phyloP scores from a whole-genome alignment of 2,888 invertebrate genomes.

The Thereva nobilitata region DNA sequence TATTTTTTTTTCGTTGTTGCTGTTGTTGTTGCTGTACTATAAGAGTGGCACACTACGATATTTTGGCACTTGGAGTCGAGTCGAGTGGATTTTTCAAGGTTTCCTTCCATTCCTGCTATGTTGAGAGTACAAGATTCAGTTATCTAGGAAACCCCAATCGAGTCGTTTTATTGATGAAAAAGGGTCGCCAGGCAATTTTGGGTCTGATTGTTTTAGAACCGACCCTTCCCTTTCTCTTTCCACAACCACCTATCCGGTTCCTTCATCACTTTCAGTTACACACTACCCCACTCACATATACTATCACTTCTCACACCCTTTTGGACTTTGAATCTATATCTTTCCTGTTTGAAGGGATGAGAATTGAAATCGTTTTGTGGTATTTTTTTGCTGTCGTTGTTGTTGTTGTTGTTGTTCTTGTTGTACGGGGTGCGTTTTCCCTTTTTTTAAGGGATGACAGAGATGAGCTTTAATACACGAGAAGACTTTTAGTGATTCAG shows the following conservation, averaged over 20 bases:
- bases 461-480: constrained; percentile 22
- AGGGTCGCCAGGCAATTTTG: constrained; percentile 19
- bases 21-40: too few species aligned
- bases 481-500: constrained; percentile 27
- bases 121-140: not conserved
- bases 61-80: too few species aligned
- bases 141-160: constrained; percentile 6
- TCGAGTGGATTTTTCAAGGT: constrained; percentile 5
- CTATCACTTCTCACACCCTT: too few species aligned
- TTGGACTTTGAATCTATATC: too few species aligned
- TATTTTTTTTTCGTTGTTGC: too few species aligned
- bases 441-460: not conserved
- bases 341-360: not conserved
- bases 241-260: too few species aligned
- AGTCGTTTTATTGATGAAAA: constrained; percentile 10
- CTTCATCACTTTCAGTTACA: too few species aligned
- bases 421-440: too few species aligned
- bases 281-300: too few species aligned
- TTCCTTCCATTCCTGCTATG: not conserved
- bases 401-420: too few species aligned
- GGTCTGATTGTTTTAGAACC: constrained; percentile 26
- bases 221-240: not conserved
- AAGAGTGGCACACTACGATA: too few species aligned
- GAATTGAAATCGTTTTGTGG: constrained; percentile 16
- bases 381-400: not conserved